Percentiles rank a stretch among this genome's conserved stretches.
Evolutionary conservation across 1,140 invertebrate species (phyloP).

Genomic region (Sinella curviseta): DNA sequence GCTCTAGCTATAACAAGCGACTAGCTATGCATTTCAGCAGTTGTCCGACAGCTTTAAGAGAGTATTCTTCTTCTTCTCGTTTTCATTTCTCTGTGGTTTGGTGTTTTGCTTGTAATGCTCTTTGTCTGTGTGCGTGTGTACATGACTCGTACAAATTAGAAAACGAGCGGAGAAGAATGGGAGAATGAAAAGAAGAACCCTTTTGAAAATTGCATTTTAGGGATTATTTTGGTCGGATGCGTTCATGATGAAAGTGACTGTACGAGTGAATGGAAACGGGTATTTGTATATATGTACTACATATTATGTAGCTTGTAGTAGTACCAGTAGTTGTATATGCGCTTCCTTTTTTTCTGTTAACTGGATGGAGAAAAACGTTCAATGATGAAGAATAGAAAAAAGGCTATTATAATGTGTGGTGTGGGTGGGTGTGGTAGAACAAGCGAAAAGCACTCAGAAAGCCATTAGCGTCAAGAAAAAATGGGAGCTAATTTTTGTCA

Average conservation of each 20-base stretch:
- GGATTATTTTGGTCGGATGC: conserved; percentile 17
- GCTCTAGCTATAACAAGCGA: no score
- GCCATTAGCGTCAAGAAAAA: conserved; percentile 16
- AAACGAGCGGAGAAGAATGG: background rate
- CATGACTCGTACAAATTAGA: conserved; percentile 6
- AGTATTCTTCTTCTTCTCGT: background rate
- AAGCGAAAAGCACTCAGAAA: conserved; percentile 17
- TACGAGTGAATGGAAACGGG: background rate
- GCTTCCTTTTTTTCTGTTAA: background rate
- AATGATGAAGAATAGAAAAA: background rate
- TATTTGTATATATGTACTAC: no score
- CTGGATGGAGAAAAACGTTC: background rate
- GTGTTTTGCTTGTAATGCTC: background rate
- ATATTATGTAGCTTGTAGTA: no score
- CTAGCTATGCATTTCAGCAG: background rate
- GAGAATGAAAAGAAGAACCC: background rate
- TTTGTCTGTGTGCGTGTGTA: background rate
- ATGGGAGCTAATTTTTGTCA: conserved; percentile 26
- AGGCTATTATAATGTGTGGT: background rate
- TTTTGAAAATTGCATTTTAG: conserved; percentile 11
- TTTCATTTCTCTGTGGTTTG: background rate
- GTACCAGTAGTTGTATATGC: no score
- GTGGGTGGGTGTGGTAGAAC: conserved; percentile 1
- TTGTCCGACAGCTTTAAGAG: background rate
- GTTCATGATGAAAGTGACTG: background rate